Base-by-base conservation (phyloP, 2,797 vertebrate genomes). In the Oryzias dopingdopingensis region DNA sequence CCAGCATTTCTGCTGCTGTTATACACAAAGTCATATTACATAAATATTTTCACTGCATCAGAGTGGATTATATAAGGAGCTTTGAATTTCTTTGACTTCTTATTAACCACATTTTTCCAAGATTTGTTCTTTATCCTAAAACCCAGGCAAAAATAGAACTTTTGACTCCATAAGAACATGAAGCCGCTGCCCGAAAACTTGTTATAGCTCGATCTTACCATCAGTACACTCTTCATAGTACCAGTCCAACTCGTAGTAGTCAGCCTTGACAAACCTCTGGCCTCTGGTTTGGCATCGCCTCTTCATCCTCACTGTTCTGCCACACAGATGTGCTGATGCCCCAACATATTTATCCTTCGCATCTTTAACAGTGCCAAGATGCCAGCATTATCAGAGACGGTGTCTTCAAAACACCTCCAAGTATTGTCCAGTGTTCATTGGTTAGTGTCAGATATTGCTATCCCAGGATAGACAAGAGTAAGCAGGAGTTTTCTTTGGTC, bases 191-290 rank as follows among this genome's bases (percentile, higher is more conserved):
- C 26, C 52, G 5, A 58, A 51, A 41, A 37, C 26, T 23, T 1
- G 29, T 40, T 17, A 4, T 4, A 42, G 47, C 4, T 29, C 16
- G 17, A 24, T 74, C 91, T 93, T 97, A 99, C 97, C 96, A 82
- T 99, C 97, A 0, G 95, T 91, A 74, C 96, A 99, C 86, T 99
- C 97, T 78, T 99, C 97, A 86, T 99, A 99, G 90, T 97, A 96
- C 97, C 97, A 99, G 91, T 99, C 97, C 91, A 98, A 91, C 65
- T 96, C 96, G 70, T 96, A 99, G 89, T 98, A 98, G 91, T 99
- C 97, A 80, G 94, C 93, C 90, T 96, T 97, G 50, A 96, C 95
- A 76, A 98, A 98, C 92, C 94, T 96, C 94, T 96, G 96, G 92
- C 95, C 95, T 91, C 93, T 96, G 91, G 91, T 92, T 90, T 94